Percentiles rank a stretch among this genome's conserved stretches.
Evolutionary conservation across 2,797 vertebrate genomes (phyloP).

Genomic region (Clarias laeviceps): DNA sequence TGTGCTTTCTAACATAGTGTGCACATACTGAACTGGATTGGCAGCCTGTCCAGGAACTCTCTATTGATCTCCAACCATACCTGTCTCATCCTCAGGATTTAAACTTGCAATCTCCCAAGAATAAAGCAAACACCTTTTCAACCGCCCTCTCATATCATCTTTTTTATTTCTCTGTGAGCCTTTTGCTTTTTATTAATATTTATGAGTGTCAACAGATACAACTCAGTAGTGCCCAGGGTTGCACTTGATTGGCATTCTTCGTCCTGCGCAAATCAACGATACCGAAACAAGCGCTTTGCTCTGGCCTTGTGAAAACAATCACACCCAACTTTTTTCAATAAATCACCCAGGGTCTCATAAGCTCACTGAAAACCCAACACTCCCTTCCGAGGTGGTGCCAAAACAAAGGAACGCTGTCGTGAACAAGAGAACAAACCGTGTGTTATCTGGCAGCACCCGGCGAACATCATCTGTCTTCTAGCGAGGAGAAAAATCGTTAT

Average conservation of each 20-base stretch:
- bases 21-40: too few species aligned
- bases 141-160: too few species aligned
- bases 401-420: constrained; percentile 63
- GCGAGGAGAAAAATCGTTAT: constrained; percentile 54
- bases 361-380: constrained; percentile 60
- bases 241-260: not conserved
- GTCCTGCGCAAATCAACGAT: not conserved
- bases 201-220: not conserved
- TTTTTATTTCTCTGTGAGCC: not conserved
- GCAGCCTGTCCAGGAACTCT: too few species aligned
- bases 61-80: too few species aligned
- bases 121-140: not conserved
- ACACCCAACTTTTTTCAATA: not conserved
- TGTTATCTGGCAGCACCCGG: constrained; percentile 53
- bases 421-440: constrained; percentile 55
- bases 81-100: not conserved
- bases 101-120: not conserved
- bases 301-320: not conserved
- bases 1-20: too few species aligned
- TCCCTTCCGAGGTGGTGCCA: constrained; percentile 58
- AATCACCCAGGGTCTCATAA: constrained; percentile 39
- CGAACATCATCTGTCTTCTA: constrained; percentile 55
- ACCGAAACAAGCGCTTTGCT: not conserved
- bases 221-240: not conserved
- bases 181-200: not conserved